phyloP scores from a whole-genome alignment of 1,140 invertebrate species.

The Patella vulgata region DNA sequence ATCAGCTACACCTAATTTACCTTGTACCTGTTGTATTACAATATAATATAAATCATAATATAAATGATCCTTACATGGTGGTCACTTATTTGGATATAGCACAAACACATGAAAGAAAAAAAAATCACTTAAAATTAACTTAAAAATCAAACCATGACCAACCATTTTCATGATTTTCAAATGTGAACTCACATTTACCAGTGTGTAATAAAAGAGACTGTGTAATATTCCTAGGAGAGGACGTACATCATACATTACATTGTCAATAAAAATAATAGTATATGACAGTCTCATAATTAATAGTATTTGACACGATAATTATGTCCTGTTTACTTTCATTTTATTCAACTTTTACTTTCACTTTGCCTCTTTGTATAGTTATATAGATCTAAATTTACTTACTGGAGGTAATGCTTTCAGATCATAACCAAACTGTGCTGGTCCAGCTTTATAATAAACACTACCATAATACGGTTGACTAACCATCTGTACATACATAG shows the following conservation, averaged over 20 bases:
- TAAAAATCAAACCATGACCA: neutral
- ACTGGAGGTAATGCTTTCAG: slow-evolving; percentile 68
- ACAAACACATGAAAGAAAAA: neutral
- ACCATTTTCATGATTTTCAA: neutral
- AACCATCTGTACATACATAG: slow-evolving; percentile 55
- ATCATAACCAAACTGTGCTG: slow-evolving; percentile 90
- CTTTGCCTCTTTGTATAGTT: no score
- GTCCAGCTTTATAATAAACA: slow-evolving; percentile 78
- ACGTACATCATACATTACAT: no score
- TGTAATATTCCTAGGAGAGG: no score
- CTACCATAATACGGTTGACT: slow-evolving; percentile 43
- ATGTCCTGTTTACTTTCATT: no score
- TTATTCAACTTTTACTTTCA: no score
- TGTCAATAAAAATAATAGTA: no score
- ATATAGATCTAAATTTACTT: no score
- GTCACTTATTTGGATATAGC: neutral
- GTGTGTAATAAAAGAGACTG: no score
- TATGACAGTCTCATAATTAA: no score
- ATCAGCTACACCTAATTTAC: slow-evolving; percentile 72
- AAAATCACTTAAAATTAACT: neutral
- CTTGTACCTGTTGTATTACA: slow-evolving; percentile 42
- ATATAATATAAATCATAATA: neutral
- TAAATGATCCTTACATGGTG: no score
- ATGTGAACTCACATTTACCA: neutral
- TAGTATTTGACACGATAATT: no score